Evolutionary conservation across 1,140 invertebrate genomes (phyloP).

Genomic region (Whitmania pigra): DNA sequence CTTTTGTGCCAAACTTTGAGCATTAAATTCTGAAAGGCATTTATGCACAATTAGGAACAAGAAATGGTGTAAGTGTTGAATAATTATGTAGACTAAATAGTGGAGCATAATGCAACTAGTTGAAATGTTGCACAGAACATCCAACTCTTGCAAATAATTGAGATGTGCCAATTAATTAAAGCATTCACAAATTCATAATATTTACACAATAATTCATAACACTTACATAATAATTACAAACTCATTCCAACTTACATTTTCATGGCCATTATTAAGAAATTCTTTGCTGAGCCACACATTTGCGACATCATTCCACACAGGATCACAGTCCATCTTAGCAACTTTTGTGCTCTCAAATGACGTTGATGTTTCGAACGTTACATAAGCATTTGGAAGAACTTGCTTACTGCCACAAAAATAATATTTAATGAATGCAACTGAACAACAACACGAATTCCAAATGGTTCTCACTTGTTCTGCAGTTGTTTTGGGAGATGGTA

Average conservation of each 20-base stretch:
- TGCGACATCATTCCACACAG: background rate
- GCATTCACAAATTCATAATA: background rate
- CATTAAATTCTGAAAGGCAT: background rate
- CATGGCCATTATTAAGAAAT: background rate
- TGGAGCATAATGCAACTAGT: background rate
- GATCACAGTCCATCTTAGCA: background rate
- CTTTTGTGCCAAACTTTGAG: too few species aligned
- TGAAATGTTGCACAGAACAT: background rate
- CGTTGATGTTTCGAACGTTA: background rate
- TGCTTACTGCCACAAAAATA: background rate
- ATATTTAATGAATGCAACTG: background rate
- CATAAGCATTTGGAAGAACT: background rate
- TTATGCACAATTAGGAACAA: background rate
- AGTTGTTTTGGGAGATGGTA: background rate
- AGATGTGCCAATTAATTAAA: background rate
- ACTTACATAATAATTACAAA: too few species aligned
- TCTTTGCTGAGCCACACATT: constrained; percentile 7
- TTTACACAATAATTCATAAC: too few species aligned
- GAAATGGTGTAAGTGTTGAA: background rate
- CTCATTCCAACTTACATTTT: background rate
- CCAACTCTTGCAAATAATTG: background rate
- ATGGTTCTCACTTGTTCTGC: background rate
- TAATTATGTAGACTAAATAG: background rate
- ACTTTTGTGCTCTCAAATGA: background rate
- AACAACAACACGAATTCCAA: background rate